Conservation (phyloP, 2,797 vertebrate genomes). For the Sebastes oblongus region DNA sequence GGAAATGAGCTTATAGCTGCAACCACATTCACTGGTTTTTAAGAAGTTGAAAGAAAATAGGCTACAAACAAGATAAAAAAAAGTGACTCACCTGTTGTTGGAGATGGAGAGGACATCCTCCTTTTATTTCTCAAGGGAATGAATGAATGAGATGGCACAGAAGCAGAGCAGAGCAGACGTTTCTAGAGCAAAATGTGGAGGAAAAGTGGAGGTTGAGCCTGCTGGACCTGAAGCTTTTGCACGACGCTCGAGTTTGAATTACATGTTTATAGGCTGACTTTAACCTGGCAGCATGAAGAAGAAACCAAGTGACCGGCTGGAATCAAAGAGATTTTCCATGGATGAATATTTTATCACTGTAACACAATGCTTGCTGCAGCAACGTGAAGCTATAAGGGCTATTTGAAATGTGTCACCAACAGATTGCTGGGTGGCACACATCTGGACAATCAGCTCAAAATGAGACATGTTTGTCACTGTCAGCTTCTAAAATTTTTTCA, state of each 20-base stretch:
- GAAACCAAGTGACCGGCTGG: slow-evolving; percentile 54
- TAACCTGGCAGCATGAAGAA: slow-evolving; percentile 38
- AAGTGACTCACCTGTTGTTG: slow-evolving; percentile 71
- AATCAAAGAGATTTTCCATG: slow-evolving; percentile 83
- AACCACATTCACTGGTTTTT: not conserved
- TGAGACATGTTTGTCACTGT: not conserved
- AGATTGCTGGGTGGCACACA: slow-evolving; percentile 36
- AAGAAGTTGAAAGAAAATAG: not conserved
- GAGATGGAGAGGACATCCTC: slow-evolving; percentile 69
- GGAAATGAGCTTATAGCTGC: not conserved
- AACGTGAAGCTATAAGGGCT: slow-evolving; percentile 23
- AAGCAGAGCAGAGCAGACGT: not conserved
- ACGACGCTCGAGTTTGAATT: slow-evolving; percentile 27
- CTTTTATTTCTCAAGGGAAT: not conserved
- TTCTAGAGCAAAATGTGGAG: not conserved
- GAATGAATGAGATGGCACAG: slow-evolving; percentile 27
- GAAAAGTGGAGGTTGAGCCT: not conserved
- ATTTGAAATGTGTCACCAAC: slow-evolving; percentile 49
- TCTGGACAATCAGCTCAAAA: slow-evolving; percentile 27
- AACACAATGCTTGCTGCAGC: slow-evolving; percentile 77
- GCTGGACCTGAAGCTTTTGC: slow-evolving; percentile 1
- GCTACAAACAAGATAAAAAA: not conserved
- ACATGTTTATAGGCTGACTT: slow-evolving; percentile 54
- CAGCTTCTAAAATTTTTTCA: not conserved
- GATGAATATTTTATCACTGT: slow-evolving; percentile 89